Conservation (phyloP, 2,888 invertebrate genomes). For the Parnassius mnemosyne region DNA sequence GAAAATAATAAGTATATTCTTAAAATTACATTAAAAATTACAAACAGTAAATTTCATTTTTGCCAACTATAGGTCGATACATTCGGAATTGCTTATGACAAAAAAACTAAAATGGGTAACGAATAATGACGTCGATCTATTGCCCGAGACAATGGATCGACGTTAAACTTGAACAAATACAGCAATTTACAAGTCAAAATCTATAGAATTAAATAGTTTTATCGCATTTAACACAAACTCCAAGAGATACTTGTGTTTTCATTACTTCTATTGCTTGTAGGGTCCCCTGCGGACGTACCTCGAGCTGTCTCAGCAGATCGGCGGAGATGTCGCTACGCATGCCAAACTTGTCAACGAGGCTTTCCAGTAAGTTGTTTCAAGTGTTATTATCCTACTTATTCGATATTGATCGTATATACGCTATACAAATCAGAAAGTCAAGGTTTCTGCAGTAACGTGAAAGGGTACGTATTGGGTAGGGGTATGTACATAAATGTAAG, state of each 20-base stretch:
- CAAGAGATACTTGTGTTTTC: not conserved
- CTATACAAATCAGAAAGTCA: conserved; percentile 35
- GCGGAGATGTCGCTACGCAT: conserved; percentile 91
- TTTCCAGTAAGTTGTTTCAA: conserved; percentile 85
- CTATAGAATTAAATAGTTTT: not conserved
- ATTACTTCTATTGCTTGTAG: conserved; percentile 45
- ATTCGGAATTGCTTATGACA: too few species aligned
- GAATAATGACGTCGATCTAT: too few species aligned
- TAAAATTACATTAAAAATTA: too few species aligned
- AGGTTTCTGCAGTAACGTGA: conserved; percentile 11
- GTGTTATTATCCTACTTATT: conserved; percentile 7
- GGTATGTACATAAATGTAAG: too few species aligned
- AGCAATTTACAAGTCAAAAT: too few species aligned
- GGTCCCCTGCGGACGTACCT: conserved; percentile 89
- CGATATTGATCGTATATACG: not conserved
- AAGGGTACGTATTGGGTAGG: too few species aligned
- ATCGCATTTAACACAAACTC: not conserved
- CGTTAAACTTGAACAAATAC: too few species aligned
- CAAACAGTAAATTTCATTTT: too few species aligned
- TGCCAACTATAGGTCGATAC: too few species aligned
- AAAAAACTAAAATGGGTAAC: too few species aligned
- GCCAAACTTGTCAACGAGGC: conserved; percentile 89
- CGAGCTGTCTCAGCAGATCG: conserved; percentile 88
- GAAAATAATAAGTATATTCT: too few species aligned
- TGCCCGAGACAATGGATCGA: too few species aligned